Evolutionary conservation across 2,797 vertebrate genomes (phyloP).

Genomic region (Esox lucius): DNA sequence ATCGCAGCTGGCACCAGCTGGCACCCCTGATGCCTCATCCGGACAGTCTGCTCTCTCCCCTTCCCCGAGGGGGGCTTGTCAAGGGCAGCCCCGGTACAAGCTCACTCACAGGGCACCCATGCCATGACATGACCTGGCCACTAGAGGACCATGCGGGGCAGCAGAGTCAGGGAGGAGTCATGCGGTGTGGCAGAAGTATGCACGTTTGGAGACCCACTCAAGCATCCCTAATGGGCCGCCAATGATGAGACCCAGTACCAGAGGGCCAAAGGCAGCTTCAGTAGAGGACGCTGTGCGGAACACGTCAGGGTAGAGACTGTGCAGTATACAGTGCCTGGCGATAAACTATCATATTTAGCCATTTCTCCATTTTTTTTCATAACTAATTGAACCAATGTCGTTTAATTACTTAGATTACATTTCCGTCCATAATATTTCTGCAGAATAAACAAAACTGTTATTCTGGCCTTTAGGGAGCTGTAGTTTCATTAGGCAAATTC

Average conservation of each 20-base stretch:
- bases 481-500: too few relatives aligned
- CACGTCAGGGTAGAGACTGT: constrained; percentile 66
- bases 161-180: constrained; percentile 73
- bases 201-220: constrained; percentile 72
- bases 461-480: too few relatives aligned
- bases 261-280: constrained; percentile 78
- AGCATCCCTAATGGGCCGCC: constrained; percentile 77
- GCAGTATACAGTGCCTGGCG: constrained; percentile 26
- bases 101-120: constrained; percentile 81
- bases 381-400: too few relatives aligned
- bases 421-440: too few relatives aligned
- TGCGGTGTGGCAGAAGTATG: constrained; percentile 63
- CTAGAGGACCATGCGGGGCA: constrained; percentile 70
- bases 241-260: constrained; percentile 78
- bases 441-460: too few relatives aligned
- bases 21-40: constrained; percentile 79
- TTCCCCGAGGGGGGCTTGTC: constrained; percentile 65
- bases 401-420: too few relatives aligned
- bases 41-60: constrained; percentile 70
- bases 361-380: too few relatives aligned
- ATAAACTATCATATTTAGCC: constrained; percentile 22
- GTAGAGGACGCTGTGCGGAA: constrained; percentile 68
- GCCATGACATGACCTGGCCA: constrained; percentile 79
- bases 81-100: constrained; percentile 80
- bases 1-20: constrained; percentile 79